These are phyloP conservation scores for Drosophila saltans DNA, from an alignment of 1,140 invertebrate species.

Conservation along the genomic window DNA sequence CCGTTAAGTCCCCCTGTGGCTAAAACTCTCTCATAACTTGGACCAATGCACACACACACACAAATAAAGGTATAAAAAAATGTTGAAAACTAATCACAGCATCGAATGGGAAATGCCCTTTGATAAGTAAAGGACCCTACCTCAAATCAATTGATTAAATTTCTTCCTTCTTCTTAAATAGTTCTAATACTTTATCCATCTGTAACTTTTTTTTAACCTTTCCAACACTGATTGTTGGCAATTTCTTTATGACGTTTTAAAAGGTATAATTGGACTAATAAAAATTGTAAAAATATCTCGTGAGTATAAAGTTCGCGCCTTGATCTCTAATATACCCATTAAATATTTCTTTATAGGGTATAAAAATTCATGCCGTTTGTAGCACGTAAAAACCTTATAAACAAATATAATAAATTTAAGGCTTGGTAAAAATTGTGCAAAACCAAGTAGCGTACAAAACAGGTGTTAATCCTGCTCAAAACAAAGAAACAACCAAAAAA, in stretches of 20 bases:
- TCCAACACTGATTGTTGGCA: too few relatives aligned
- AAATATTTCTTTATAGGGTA: slow-evolving; percentile 5
- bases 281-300: too few relatives aligned
- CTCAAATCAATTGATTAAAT: too few relatives aligned
- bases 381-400: slow-evolving; percentile 78
- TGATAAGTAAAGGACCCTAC: not conserved
- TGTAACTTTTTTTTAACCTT: too few relatives aligned
- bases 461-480: slow-evolving; percentile 72
- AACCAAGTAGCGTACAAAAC: slow-evolving; percentile 62
- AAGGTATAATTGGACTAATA: too few relatives aligned
- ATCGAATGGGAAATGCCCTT: not conserved
- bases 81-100: too few relatives aligned
- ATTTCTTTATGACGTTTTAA: too few relatives aligned
- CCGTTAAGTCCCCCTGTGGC: slow-evolving; percentile 63
- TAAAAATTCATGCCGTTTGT: slow-evolving; percentile 37
- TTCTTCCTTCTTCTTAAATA: too few relatives aligned
- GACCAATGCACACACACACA: slow-evolving; percentile 30
- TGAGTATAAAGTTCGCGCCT: not conserved
- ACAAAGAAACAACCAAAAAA: not conserved
- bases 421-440: slow-evolving; percentile 60
- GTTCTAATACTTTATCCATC: too few relatives aligned
- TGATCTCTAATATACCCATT: not conserved
- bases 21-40: slow-evolving; percentile 45
- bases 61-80: not conserved
- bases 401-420: slow-evolving; percentile 77